phyloP scores from a whole-genome alignment of 2,797 vertebrate species.

The Alfaro cultratus region DNA sequence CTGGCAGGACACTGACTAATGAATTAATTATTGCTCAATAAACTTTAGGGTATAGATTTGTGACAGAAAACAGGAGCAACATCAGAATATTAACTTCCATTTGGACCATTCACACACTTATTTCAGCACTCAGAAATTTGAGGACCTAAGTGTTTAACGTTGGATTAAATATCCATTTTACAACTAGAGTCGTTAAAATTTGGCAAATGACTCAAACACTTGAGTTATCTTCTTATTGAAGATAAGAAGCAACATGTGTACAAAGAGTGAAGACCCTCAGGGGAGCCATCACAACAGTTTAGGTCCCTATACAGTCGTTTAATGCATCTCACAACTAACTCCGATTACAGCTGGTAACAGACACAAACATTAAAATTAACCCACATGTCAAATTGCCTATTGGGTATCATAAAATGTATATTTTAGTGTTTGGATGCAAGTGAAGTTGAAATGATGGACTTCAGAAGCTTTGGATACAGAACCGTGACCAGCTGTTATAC shows the following conservation, averaged over 20 bases:
- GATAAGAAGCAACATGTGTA: background rate
- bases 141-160: background rate
- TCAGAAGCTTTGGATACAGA: background rate
- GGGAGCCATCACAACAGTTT: background rate
- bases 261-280: background rate
- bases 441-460: background rate
- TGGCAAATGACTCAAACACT: background rate
- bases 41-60: background rate
- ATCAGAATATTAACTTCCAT: background rate
- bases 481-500: background rate
- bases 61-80: background rate
- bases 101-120: background rate
- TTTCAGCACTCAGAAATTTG: background rate
- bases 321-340: background rate
- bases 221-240: no score
- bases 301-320: background rate
- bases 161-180: background rate
- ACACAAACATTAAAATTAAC: background rate
- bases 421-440: background rate
- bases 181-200: background rate
- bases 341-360: background rate
- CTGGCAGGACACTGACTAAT: background rate
- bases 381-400: background rate
- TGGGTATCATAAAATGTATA: background rate
- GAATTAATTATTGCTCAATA: background rate